phyloP scores from a whole-genome alignment of 2,797 vertebrate genomes.

The Pangasius larnaudii region DNA sequence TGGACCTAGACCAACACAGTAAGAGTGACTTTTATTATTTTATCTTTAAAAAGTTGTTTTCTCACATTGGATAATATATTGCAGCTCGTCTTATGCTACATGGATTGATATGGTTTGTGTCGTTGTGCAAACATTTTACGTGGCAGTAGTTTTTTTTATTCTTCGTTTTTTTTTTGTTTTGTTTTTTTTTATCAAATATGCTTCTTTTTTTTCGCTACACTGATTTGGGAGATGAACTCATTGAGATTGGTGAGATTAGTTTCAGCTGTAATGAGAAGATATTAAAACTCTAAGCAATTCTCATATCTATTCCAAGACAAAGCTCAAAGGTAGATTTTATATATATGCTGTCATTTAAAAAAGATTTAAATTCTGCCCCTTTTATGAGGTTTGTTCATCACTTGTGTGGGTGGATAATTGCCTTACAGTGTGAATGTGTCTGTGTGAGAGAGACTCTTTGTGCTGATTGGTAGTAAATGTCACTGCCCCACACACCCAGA shows the following conservation, averaged over 20 bases:
- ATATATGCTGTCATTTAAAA: not conserved
- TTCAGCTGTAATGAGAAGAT: not conserved
- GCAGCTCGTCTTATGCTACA: not conserved
- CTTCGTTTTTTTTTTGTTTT: too few relatives aligned
- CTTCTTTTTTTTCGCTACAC: not conserved
- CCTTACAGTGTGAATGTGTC: not conserved
- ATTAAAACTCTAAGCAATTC: not conserved
- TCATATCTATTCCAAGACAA: not conserved
- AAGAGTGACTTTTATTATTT: constrained; percentile 26
- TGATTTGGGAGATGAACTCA: not conserved
- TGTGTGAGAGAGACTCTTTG: not conserved
- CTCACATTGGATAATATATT: not conserved
- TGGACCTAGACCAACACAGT: constrained; percentile 34
- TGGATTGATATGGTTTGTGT: constrained; percentile 20
- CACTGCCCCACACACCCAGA: constrained; percentile 6
- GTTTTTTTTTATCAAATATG: too few relatives aligned
- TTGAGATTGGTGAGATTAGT: not conserved
- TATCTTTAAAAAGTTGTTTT: not conserved
- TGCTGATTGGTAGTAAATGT: constrained; percentile 27
- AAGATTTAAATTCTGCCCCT: not conserved
- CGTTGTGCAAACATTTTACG: not conserved
- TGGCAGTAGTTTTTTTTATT: too few relatives aligned
- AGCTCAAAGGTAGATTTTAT: not conserved
- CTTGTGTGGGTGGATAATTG: not conserved
- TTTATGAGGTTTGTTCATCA: not conserved